Evolutionary conservation across 2,888 invertebrate species (phyloP), one percentile per base, ranked within the genome.

Genomic region (Plagodis pulveraria): DNA sequence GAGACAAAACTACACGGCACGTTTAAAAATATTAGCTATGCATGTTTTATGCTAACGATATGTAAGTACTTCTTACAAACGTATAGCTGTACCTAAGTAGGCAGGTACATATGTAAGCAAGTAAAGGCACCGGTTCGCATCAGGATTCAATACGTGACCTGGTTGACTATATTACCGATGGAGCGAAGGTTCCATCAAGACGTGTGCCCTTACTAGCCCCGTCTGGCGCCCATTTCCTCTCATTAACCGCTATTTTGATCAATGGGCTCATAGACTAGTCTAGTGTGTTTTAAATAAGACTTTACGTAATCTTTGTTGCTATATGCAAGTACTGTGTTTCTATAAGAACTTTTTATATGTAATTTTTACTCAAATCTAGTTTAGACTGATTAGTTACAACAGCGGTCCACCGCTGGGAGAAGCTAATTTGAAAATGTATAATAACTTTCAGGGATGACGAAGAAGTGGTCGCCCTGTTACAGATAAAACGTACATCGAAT

Each of bases 111-210:
- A 61, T 46, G 52, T 61, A n/a, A n/a, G n/a, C n/a, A n/a, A n/a
- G n/a, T n/a, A 63, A 70, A 70, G 89, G 90, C 90, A 89, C 89
- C 90, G 78, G 61, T 53, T 65, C 80, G 85, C 79, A 89, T 90
- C 80, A 67, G 69, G 76, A 90, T 89, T 85, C 90, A 82, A 56
- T 57, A 68, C 81, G 72, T 70, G 76, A 60, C 60, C 43, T 43
- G 56, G 58, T 68, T 22, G 68, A 70, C 70, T 69, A 61, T 60
- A 56, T 61, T 65, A 65, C 65, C 67, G 50, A 66, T 64, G 52
- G 57, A 62, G 44, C 60, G 62, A 69, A 70, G 66, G 71, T 65
- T 67, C 54, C 52, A 56, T 56, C 65, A 47, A 63, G 50, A 66
- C 65, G 66, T 67, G 61, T 62, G 66, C 61, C 65, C 66, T 65